A percentile compares a stretch with the other conserved stretches of the same genome.
Conservation (phyloP, 2,888 invertebrate genomes). For the Helleia helle region DNA sequence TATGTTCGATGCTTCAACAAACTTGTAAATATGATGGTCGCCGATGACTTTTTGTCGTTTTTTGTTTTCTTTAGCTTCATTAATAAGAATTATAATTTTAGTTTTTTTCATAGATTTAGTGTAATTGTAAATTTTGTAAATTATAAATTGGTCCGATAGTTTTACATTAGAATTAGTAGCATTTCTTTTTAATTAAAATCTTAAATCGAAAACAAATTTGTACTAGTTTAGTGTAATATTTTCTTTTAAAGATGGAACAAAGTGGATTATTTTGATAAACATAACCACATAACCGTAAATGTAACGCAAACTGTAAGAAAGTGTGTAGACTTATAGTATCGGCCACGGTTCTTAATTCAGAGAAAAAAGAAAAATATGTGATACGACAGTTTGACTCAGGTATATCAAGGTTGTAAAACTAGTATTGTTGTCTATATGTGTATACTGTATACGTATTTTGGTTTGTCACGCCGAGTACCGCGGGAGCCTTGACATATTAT, state of each 20-base stretch:
- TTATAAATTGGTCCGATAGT: neutral
- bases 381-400: slow-evolving; percentile 28
- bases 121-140: slow-evolving; percentile 11
- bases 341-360: slow-evolving; percentile 38
- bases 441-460: slow-evolving; percentile 16
- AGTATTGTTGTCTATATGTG: slow-evolving; percentile 22
- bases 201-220: slow-evolving; percentile 7
- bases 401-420: slow-evolving; percentile 27
- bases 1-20: slow-evolving; percentile 12
- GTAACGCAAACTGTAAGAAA: slow-evolving; percentile 5
- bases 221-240: slow-evolving; percentile 12
- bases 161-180: slow-evolving; percentile 7
- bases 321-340: slow-evolving; percentile 17
- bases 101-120: neutral
- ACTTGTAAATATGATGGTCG: slow-evolving; percentile 6
- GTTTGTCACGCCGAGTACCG: slow-evolving; percentile 12
- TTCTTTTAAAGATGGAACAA: slow-evolving; percentile 16
- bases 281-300: slow-evolving; percentile 10
- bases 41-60: neutral
- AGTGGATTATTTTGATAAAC: slow-evolving; percentile 19
- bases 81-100: slow-evolving; percentile 1
- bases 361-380: slow-evolving; percentile 29
- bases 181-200: slow-evolving; percentile 13
- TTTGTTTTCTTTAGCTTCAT: slow-evolving; percentile 5
- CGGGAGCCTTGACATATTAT: slow-evolving; percentile 15